Base-by-base conservation (phyloP, 2,113 vertebrate species). In the Nibea albiflora region DNA sequence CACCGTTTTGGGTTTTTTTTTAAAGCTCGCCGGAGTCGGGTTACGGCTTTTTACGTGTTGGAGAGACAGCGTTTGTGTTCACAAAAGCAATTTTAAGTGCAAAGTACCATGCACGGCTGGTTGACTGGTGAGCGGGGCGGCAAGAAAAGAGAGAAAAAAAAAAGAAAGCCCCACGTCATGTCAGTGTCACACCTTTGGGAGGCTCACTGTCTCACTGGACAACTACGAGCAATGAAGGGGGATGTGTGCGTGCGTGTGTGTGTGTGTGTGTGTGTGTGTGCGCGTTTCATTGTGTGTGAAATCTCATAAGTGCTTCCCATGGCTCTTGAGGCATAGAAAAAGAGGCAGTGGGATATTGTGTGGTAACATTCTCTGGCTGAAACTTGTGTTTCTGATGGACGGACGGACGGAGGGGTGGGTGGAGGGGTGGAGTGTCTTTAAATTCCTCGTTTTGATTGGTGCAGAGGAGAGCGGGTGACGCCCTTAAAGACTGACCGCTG, bases 311-410 rank as follows among this genome's bases (percentile, higher is more conserved):
- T 89, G 90, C 89, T 92, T 91, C 84, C 88, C 86, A 90, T 91
- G 90, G 85, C 92, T 93, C 91, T 90, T 88, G 89, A 89, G 88
- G 89, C 86, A 66, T 89, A 89, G 86, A 92, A 88, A 88, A 91
- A 81, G 89, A 94, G 93, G 92, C 92, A 94, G 91, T 92, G 90
- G 92, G 91, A 90, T 66, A 91, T 93, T 90, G 90, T 91, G 91
- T 87, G 86, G 91, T 91, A 92, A 94, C 93, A 94, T 94, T 94
- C 92, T 92, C 89, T 88, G 89, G 92, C 92, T 91, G 91, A 89
- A 90, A 88, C 88, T 91, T 87, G 87, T 68, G 71, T 85, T 85
- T 86, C 22, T 80, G 78, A 78, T 1, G 67, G 50, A 28, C 11
- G 1, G 54, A 50, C 9, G 50, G 60, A 44, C 1, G 60, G 64